phyloP scores from a whole-genome alignment of 2,888 invertebrate genomes.

The Ypsolopha scabrella region DNA sequence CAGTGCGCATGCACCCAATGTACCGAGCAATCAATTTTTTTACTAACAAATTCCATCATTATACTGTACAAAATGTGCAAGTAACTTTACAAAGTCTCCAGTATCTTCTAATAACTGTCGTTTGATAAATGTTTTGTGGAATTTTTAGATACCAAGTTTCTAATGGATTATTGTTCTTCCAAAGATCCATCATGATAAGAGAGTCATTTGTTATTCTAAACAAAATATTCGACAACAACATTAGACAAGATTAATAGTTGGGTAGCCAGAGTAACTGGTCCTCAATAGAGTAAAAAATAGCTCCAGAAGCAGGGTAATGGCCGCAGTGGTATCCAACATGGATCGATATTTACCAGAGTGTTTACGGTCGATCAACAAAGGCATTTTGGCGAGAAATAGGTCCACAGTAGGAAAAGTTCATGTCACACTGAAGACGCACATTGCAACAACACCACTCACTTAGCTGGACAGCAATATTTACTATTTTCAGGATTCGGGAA shows the following conservation, averaged over 20 bases:
- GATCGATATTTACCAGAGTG: slow-evolving; percentile 64
- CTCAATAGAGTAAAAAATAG: slow-evolving; percentile 10
- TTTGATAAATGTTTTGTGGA: too few species aligned
- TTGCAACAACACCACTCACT: slow-evolving; percentile 25
- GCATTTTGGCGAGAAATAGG: slow-evolving; percentile 35
- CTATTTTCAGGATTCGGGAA: slow-evolving; percentile 23
- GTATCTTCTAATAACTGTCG: too few species aligned
- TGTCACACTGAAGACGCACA: slow-evolving; percentile 42
- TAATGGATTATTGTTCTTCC: too few species aligned
- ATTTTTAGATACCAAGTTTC: too few species aligned
- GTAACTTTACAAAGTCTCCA: too few species aligned
- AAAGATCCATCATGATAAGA: background rate
- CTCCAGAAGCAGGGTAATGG: slow-evolving; percentile 31
- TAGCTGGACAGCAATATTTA: slow-evolving; percentile 12
- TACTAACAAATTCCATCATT: background rate
- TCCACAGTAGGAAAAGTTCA: slow-evolving; percentile 19
- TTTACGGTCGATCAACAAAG: slow-evolving; percentile 45
- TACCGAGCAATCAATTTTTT: slow-evolving; percentile 39
- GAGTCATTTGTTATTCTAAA: background rate
- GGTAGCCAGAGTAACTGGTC: slow-evolving; percentile 1
- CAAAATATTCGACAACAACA: background rate
- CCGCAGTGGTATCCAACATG: slow-evolving; percentile 25
- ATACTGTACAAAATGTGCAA: too few species aligned
- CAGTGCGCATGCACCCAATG: slow-evolving; percentile 57
- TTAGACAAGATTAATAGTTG: background rate